Conservation (phyloP, 1,140 invertebrate genomes). For the Brachionus angularis region DNA sequence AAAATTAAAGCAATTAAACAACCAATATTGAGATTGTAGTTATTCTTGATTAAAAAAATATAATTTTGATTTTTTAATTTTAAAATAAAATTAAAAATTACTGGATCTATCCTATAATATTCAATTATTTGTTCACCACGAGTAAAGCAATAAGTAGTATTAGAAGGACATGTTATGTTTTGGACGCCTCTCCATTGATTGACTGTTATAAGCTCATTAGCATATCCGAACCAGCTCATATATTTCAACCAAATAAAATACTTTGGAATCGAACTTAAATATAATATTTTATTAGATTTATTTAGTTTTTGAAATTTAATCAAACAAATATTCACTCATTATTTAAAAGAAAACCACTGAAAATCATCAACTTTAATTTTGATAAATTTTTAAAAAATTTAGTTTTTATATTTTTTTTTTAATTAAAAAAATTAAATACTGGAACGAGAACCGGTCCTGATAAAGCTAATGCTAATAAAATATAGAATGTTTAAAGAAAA, state of each 20-base stretch:
- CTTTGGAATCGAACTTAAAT: conserved; percentile 29
- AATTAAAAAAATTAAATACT: conserved; percentile 71
- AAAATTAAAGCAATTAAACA: background rate
- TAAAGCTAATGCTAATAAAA: background rate
- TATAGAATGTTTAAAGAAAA: too few species aligned
- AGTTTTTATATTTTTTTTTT: conserved; percentile 69
- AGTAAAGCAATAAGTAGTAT: background rate
- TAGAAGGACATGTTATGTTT: background rate
- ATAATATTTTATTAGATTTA: background rate
- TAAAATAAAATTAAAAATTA: background rate
- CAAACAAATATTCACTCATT: background rate
- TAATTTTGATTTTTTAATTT: background rate
- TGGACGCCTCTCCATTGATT: conserved; percentile 37
- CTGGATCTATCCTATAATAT: conserved; percentile 14
- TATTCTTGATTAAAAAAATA: background rate
- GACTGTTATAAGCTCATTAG: conserved; percentile 19
- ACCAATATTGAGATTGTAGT: background rate
- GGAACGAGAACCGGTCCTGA: conserved; percentile 2
- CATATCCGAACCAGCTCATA: conserved; percentile 26
- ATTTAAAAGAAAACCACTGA: background rate
- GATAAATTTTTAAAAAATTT: conserved; percentile 82
- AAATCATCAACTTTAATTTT: background rate
- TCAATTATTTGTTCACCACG: conserved; percentile 10
- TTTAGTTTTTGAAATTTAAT: background rate
- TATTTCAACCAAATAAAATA: conserved; percentile 42